Evolutionary conservation across 2,113 vertebrate species (phyloP).

Genomic region (Takifugu bimaculatus): DNA sequence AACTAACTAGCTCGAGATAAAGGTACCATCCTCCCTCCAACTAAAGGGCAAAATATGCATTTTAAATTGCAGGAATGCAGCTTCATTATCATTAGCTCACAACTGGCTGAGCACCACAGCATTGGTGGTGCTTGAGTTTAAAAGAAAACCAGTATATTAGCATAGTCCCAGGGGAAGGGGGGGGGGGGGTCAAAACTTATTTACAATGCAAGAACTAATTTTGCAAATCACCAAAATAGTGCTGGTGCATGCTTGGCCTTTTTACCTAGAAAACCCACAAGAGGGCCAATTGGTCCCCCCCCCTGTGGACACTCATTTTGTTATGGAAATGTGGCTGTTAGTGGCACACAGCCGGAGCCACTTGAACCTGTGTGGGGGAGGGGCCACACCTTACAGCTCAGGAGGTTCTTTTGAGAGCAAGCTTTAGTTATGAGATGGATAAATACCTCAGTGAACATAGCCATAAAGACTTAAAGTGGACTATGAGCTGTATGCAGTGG

Average conservation of each 20-base stretch:
- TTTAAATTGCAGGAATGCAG: slow-evolving; percentile 31
- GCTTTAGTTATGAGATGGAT: no score
- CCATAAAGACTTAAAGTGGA: no score
- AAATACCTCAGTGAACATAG: no score
- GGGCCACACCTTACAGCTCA: no score
- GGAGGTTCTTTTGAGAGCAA: no score
- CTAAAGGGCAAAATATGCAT: slow-evolving; percentile 61
- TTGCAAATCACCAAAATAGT: slow-evolving; percentile 48
- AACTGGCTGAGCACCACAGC: slow-evolving; percentile 15
- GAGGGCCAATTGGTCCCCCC: no score
- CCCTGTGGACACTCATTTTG: no score
- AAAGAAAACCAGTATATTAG: slow-evolving; percentile 17
- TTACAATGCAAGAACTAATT: slow-evolving; percentile 35
- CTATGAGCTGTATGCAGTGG: no score
- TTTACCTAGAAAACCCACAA: no score
- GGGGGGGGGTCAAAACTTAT: slow-evolving; percentile 25
- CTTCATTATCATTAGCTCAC: slow-evolving; percentile 41
- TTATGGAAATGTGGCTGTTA: no score
- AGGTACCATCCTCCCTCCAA: slow-evolving; percentile 37
- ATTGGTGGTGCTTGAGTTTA: background rate
- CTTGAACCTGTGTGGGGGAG: no score
- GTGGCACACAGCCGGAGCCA: no score
- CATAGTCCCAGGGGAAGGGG: slow-evolving; percentile 11
- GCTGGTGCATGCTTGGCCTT: slow-evolving; percentile 33
- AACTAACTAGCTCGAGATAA: slow-evolving; percentile 42